Base-by-base conservation (phyloP, 2,113 vertebrate genomes). In the Podarcis raffonei region DNA sequence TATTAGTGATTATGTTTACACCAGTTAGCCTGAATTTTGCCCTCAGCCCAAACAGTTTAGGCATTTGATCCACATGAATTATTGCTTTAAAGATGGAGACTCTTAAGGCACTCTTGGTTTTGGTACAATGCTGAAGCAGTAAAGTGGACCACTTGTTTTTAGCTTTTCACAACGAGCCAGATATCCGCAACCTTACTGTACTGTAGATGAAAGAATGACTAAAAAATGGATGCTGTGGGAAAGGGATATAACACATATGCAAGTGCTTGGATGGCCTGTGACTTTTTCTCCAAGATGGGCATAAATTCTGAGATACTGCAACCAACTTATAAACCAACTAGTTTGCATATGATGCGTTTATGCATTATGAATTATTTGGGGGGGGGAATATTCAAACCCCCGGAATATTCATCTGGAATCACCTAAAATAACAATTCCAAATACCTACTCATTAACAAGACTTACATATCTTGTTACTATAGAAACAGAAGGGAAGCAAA, bases 381-480 rank as follows among this genome's bases (percentile, higher is more conserved):
- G n/a, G n/a, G n/a, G n/a, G n/a, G n/a, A n/a, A 83, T 37, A 77
- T 30, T 78, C 81, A 68, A 92, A 93, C 80, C 91, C 59, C 91
- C 84, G 90, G 30, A 88, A 86, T 89, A 93, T 95, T 94, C 95
- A 93, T 85, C 91, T 90, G 84, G 76, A 92, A 95, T 95, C 95
- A 94, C 89, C 65, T 93, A 95, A 95, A 95, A 95, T 95, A 96
- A 95, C 93, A 95, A 94, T 92, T 87, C 85, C 93, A 95, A 95
- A 90, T 94, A 92, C 89, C 88, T 95, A 94, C 89, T 95, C 92
- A 95, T 95, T 95, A 95, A 95, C 93, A 87, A 95, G 92, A 95
- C 94, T 95, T 95, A 93, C 92, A 94, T 88, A 80, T 89, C 91
- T 92, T 95, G 95, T 96, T 95, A 93, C 95, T 96, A 96, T 96